phyloP scores from a whole-genome alignment of 2,888 invertebrate species.

The Nymphalis urticae region DNA sequence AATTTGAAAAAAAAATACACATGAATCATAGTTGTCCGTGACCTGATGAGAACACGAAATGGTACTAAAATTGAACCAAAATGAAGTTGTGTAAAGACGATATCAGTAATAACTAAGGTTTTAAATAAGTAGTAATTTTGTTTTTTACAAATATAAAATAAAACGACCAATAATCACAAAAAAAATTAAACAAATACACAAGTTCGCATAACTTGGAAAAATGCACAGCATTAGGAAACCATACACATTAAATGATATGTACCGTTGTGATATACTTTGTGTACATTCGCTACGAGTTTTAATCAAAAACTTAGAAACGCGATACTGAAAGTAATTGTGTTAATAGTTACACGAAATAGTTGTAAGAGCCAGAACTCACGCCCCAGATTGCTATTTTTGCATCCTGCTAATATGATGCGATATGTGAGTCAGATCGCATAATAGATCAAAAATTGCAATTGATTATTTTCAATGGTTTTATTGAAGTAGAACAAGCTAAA shows the following conservation, averaged over 20 bases:
- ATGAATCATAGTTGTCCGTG: too few species aligned
- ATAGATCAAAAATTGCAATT: slow-evolving; percentile 38
- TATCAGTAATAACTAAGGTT: too few species aligned
- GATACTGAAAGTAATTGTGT: slow-evolving; percentile 9
- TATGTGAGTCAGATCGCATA: slow-evolving; percentile 46
- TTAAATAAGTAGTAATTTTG: too few species aligned
- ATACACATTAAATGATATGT: not conserved
- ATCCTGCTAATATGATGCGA: slow-evolving; percentile 36
- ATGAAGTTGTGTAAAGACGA: too few species aligned
- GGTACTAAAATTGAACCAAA: too few species aligned
- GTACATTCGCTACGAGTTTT: not conserved
- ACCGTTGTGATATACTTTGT: not conserved
- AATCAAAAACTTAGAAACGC: slow-evolving; percentile 7
- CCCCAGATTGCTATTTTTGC: slow-evolving; percentile 54
- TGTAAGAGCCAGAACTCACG: slow-evolving; percentile 43
- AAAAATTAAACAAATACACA: not conserved
- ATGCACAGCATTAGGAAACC: slow-evolving; percentile 19
- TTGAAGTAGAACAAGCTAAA: not conserved
- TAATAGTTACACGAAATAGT: slow-evolving; percentile 30
- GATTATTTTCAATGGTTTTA: not conserved
- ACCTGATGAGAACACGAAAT: too few species aligned
- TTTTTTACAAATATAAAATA: too few species aligned
- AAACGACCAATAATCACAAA: not conserved
- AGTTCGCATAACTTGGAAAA: slow-evolving; percentile 11
- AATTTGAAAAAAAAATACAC: too few species aligned